Evolutionary conservation across 2,797 vertebrate genomes (phyloP).

Genomic region (Centroberyx gerrardi): DNA sequence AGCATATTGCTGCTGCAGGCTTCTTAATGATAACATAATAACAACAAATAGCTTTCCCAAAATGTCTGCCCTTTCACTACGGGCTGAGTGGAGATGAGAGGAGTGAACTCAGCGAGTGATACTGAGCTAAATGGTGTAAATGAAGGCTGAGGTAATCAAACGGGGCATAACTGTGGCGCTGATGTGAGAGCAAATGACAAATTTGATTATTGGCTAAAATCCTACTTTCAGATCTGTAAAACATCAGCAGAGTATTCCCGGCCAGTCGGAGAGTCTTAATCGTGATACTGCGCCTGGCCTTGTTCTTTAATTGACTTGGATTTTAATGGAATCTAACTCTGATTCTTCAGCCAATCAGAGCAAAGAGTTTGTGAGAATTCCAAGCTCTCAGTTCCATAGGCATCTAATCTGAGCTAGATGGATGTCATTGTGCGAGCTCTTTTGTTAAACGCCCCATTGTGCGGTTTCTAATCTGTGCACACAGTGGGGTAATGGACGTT

Average conservation of each 20-base stretch:
- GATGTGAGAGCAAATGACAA: conserved; percentile 24
- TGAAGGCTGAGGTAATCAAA: conserved; percentile 31
- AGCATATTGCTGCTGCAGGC: conserved; percentile 19
- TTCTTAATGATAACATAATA: conserved; percentile 40
- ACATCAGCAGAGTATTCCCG: conserved; percentile 3
- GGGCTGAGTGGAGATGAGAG: conserved; percentile 13
- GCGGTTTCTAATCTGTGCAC: conserved; percentile 50
- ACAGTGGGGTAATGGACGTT: conserved; percentile 42
- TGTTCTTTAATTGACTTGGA: conserved; percentile 58
- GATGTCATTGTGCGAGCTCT: conserved; percentile 49
- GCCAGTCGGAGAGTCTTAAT: conserved; percentile 6
- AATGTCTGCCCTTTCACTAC: conserved; percentile 26
- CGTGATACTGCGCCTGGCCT: conserved; percentile 9
- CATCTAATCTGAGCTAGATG: conserved; percentile 59
- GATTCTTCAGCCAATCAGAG: conserved; percentile 55
- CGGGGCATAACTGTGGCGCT: conserved; percentile 28
- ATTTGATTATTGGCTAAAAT: conserved; percentile 17
- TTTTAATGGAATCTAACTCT: conserved; percentile 56
- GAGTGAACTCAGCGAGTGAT: conserved; percentile 9
- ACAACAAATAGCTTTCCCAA: conserved; percentile 37
- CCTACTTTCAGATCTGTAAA: conserved; percentile 32
- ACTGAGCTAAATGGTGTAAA: conserved; percentile 7
- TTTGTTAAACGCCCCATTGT: conserved; percentile 56
- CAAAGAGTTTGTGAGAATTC: conserved; percentile 42
- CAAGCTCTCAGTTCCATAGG: conserved; percentile 25